Evolutionary conservation across 2,888 invertebrate genomes (phyloP).

Genomic region (Diarsia mendica): DNA sequence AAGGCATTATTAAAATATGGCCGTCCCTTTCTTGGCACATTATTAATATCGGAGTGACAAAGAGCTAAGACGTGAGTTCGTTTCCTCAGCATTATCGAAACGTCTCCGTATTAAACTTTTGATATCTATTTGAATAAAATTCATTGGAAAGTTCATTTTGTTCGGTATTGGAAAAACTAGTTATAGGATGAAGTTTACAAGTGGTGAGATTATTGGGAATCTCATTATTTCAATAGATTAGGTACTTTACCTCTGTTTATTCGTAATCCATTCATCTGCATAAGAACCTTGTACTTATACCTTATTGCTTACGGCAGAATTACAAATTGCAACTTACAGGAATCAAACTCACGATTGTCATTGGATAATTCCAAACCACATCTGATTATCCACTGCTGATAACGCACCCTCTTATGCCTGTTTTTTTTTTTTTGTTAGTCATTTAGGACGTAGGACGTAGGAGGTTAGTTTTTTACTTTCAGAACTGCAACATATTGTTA

Average conservation of each 20-base stretch:
- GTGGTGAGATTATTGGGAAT: not conserved
- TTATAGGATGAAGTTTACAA: conserved; percentile 7
- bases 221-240: not conserved
- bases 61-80: conserved; percentile 50
- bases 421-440: not conserved
- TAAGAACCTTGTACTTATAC: not conserved
- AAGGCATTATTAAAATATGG: conserved; percentile 35
- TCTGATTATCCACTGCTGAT: not conserved
- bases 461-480: not conserved
- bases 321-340: not conserved
- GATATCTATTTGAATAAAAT: conserved; percentile 42
- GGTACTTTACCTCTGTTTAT: not conserved
- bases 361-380: not conserved
- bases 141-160: conserved; percentile 31
- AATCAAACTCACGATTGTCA: not conserved
- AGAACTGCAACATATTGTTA: not conserved
- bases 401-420: not conserved
- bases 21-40: conserved; percentile 35
- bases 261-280: not conserved
- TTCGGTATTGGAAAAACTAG: conserved; percentile 13
- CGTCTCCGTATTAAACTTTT: conserved; percentile 37
- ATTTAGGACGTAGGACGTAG: too few relatives aligned
- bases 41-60: conserved; percentile 50
- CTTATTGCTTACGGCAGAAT: not conserved
- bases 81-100: conserved; percentile 39